Evolutionary conservation across 2,113 vertebrate species (phyloP), one percentile per base, ranked within the genome.

Genomic region (Gracilinanus agilis): DNA sequence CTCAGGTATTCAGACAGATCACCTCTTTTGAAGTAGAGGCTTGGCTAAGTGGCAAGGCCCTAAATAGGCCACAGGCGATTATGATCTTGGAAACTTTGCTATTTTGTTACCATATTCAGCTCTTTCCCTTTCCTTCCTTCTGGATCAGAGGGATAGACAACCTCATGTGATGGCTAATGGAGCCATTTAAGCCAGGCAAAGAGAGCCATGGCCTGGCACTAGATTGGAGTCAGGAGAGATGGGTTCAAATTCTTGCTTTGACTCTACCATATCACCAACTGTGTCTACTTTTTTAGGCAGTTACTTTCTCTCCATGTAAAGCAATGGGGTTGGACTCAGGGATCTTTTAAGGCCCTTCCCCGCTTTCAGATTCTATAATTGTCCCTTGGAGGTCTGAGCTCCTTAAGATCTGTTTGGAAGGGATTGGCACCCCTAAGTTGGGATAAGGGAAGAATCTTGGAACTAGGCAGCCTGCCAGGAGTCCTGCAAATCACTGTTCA

Each of bases 11-110:
- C 90, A 54, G 75, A 89, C n/a, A 44, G 24, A 75, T 12, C 90
- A 2, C 83, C 91, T 96, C 97, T 91, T 44, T 21, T 91, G 91
- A 95, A 94, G 53, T 54, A 94, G 29, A 54, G 94, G 54, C 91
- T n/a, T 58, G 29, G 27, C 67, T 89, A 24, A 89, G 58, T 49
- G 34, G 21, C 53, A 44, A 16, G 29, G 61, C 29, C 29, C 29
- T 75, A 29, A 7, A 16, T 75, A 83, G n/a, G 19, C n/a, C 2
- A 21, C n/a, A 83, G 34, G 7, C 19, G 21, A 2, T 83, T 83
- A 21, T n/a, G 29, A 7, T 75, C 61, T 75, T 75, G 34, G 61
- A 75, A 75, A 75, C 61, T 7, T 75, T 27, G 55, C 90, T 90
- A 67, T 40, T 23, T 91, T 95, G 49, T 96, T 56, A 24, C 44